These are phyloP conservation scores for Teleogryllus oceanicus DNA, from an alignment of 2,888 invertebrate species.

Conservation along the genomic window DNA sequence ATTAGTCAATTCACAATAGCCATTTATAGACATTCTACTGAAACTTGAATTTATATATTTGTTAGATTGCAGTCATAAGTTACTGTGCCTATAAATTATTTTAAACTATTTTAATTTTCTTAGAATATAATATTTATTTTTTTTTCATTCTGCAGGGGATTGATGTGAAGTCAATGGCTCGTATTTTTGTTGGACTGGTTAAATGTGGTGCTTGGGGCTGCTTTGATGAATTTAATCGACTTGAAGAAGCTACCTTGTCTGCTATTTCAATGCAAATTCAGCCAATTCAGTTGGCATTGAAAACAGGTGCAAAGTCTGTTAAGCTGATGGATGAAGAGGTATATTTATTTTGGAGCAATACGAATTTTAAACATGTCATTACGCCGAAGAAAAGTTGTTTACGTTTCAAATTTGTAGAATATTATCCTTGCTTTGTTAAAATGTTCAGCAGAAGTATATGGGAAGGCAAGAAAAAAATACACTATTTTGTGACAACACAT, in stretches of 20 bases:
- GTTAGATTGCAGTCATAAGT: background rate
- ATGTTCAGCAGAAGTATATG: no score
- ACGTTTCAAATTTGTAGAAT: no score
- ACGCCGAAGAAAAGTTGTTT: no score
- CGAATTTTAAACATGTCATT: no score
- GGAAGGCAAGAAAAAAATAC: no score
- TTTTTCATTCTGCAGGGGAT: conserved; percentile 63
- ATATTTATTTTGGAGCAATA: conserved; percentile 33
- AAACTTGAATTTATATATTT: background rate
- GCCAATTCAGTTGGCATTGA: conserved; percentile 79
- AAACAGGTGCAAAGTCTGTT: conserved; percentile 54
- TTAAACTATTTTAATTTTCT: background rate
- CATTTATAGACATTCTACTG: background rate
- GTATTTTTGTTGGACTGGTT: conserved; percentile 89
- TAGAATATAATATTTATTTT: background rate
- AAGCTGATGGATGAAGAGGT: conserved; percentile 55
- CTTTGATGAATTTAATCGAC: conserved; percentile 98
- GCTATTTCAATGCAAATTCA: conserved; percentile 93
- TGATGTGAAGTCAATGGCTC: conserved; percentile 90
- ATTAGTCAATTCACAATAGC: no score
- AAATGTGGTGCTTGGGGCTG: conserved; percentile 97
- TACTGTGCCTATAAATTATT: no score
- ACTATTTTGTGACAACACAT: no score
- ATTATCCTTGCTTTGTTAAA: no score
- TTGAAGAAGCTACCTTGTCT: conserved; percentile 90